A percentile compares a stretch with the other conserved stretches of the same genome.
These are phyloP conservation scores for Seira ritae DNA, from an alignment of 2,888 invertebrate genomes.

Conservation along the genomic window DNA sequence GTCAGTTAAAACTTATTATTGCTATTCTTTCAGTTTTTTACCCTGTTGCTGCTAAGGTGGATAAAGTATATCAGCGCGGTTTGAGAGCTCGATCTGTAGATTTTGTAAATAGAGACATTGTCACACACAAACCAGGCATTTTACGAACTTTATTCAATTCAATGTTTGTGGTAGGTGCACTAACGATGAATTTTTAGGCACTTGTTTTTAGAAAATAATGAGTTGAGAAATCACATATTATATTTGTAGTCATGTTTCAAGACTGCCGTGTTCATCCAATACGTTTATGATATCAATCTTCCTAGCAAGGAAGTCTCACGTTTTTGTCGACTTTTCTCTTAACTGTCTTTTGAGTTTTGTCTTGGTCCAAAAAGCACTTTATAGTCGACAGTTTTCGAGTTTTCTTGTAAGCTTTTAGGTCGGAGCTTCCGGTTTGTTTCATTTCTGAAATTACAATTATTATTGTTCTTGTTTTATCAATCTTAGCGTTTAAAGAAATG, in stretches of 20 bases:
- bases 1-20: constrained; percentile 7
- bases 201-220: constrained; percentile 40
- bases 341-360: constrained; percentile 20
- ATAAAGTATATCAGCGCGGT: constrained; percentile 39
- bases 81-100: constrained; percentile 53
- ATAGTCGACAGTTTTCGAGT: not conserved
- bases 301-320: constrained; percentile 27
- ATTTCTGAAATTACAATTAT: not conserved
- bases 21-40: constrained; percentile 46
- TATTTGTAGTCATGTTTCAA: constrained; percentile 67
- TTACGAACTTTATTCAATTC: constrained; percentile 5
- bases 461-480: not conserved
- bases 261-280: constrained; percentile 68
- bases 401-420: not conserved
- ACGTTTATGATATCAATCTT: constrained; percentile 54
- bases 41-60: constrained; percentile 36
- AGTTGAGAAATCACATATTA: constrained; percentile 50
- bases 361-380: constrained; percentile 20
- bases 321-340: constrained; percentile 42
- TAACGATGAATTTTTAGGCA: constrained; percentile 37
- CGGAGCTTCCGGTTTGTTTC: not conserved
- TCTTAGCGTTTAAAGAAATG: not conserved
- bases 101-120: constrained; percentile 48
- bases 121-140: constrained; percentile 18
- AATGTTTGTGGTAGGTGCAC: constrained; percentile 32